Evolutionary conservation across 2,797 vertebrate species (phyloP).

Genomic region (Trematomus bernacchii): DNA sequence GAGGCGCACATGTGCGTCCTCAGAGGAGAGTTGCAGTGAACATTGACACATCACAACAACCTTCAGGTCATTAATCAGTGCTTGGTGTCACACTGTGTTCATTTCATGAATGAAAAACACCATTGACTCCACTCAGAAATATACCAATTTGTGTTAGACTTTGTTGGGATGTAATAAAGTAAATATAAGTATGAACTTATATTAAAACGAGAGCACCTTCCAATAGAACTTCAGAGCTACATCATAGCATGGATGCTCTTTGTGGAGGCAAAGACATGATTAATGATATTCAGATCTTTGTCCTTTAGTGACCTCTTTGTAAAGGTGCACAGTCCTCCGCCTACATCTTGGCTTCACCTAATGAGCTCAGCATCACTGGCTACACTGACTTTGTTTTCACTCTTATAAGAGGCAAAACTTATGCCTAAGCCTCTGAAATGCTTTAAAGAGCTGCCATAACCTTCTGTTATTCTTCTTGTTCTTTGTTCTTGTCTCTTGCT

Average conservation of each 20-base stretch:
- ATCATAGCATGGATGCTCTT: slow-evolving; percentile 39
- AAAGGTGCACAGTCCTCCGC: slow-evolving; percentile 68
- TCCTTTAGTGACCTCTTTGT: slow-evolving; percentile 77
- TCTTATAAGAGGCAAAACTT: slow-evolving; percentile 76
- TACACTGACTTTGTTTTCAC: slow-evolving; percentile 74
- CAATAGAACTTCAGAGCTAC: slow-evolving; percentile 25
- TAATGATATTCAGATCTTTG: slow-evolving; percentile 75
- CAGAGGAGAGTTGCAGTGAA: slow-evolving; percentile 54
- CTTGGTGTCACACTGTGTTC: slow-evolving; percentile 46
- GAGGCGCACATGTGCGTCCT: slow-evolving; percentile 49
- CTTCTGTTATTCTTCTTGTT: slow-evolving; percentile 81
- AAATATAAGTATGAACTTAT: neutral
- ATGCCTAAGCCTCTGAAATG: slow-evolving; percentile 74
- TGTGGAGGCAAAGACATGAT: slow-evolving; percentile 56
- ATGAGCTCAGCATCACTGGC: slow-evolving; percentile 69
- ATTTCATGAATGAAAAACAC: slow-evolving; percentile 48
- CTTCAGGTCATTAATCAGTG: slow-evolving; percentile 86
- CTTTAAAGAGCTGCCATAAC: slow-evolving; percentile 84
- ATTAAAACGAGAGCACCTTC: slow-evolving; percentile 27
- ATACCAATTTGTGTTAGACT: slow-evolving; percentile 7
- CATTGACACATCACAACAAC: slow-evolving; percentile 75
- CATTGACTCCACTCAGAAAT: slow-evolving; percentile 6
- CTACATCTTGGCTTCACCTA: slow-evolving; percentile 72
- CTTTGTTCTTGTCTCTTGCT: slow-evolving; percentile 84
- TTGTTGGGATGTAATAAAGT: slow-evolving; percentile 2